Evolutionary conservation across 2,113 vertebrate genomes (phyloP), one percentile per base, ranked within the genome.

Genomic region (Zootoca vivipara): DNA sequence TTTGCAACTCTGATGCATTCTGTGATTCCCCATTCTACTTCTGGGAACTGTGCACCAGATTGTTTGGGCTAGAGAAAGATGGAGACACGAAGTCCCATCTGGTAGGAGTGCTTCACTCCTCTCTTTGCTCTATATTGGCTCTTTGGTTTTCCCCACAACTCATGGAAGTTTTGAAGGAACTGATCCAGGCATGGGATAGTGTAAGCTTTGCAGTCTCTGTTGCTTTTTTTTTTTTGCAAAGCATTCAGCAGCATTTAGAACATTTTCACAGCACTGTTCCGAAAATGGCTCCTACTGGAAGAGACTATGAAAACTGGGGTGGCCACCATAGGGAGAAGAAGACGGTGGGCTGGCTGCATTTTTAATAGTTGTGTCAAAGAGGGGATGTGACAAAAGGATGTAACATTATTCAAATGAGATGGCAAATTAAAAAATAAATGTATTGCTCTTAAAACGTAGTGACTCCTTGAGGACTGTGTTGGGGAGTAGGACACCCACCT

Each of bases 31-130:
- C 89, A 94, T 94, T 94, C 96, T 96, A 97, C 95, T 95, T 94
- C 96, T 96, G 95, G 96, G 97, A 97, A 97, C 96, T 96, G 94
- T 96, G 93, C 77, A 94, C 96, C 97, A 97, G 97, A 97, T 96
- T 97, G 97, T 97, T 97, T 97, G 96, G 97, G 96, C 96, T 97
- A 95, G 94, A 97, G 95, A 96, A 96, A 96, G 94, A 96, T 96
- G 94, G 95, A 97, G 96, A 97, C 95, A 97, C 95, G 96, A 97
- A 96, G 96, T 95, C 96, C 97, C 97, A 97, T 97, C 96, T 97
- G 97, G 96, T 96, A 88, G 84, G 94, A 95, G 92, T 95, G 96
- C 96, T 95, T 95, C 96, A 94, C 95, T 96, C 95, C 93, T 95
- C 96, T 96, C 93, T 96, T 88, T 96, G 93, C 94, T 96, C 94